These are phyloP conservation scores for Columba janthina DNA, from an alignment of 2,113 vertebrate species.

Conservation along the genomic window DNA sequence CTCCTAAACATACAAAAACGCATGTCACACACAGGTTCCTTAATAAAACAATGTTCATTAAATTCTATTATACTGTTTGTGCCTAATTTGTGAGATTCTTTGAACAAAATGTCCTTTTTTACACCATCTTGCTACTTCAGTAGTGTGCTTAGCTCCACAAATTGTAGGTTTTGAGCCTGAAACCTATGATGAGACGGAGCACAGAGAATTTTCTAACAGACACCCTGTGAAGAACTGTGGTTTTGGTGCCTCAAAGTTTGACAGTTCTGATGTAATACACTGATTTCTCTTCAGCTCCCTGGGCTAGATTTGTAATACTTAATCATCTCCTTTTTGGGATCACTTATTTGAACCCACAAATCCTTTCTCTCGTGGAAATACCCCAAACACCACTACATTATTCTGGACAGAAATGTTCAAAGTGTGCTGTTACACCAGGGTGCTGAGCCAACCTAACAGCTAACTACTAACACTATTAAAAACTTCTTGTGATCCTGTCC, in stretches of 20 bases:
- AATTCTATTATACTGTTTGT: background rate
- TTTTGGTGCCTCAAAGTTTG: background rate
- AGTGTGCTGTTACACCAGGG: background rate
- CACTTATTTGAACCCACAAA: background rate
- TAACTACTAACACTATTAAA: background rate
- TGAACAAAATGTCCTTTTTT: background rate
- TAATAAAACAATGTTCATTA: background rate
- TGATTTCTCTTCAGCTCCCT: background rate
- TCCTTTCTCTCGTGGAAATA: background rate
- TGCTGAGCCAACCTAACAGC: background rate
- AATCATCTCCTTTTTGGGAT: background rate
- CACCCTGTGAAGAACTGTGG: background rate
- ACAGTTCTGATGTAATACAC: background rate
- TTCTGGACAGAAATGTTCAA: background rate
- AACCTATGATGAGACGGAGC: background rate
- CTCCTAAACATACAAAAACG: background rate
- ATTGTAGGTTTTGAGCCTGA: background rate
- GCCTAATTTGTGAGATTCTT: background rate
- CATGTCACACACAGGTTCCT: background rate
- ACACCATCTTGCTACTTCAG: background rate
- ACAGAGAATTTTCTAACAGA: background rate
- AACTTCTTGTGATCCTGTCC: background rate
- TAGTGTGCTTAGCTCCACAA: background rate
- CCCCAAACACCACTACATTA: background rate
- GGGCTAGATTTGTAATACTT: background rate